Evolutionary conservation across 2,888 invertebrate species (phyloP).

Genomic region (Rugalucina vietnamica): DNA sequence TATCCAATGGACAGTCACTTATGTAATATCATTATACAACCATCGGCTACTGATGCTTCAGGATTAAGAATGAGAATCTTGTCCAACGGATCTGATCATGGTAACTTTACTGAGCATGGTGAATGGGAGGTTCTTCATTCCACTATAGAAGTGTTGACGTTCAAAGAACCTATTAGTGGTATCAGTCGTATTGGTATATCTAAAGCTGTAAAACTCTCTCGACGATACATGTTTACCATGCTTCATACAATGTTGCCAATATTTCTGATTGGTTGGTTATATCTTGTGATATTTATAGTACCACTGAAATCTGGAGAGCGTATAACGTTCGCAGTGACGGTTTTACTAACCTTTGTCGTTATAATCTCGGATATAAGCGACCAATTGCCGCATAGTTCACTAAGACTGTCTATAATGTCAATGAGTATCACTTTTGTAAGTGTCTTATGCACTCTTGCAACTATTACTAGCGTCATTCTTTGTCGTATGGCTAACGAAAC

Average conservation of each 20-base stretch:
- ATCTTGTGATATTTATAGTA: neutral
- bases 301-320: neutral
- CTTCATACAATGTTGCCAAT: neutral
- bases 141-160: neutral
- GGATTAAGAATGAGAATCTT: neutral
- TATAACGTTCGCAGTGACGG: neutral
- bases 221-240: neutral
- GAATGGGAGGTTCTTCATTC: neutral
- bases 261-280: neutral
- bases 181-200: neutral
- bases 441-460: neutral
- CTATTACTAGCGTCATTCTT: neutral
- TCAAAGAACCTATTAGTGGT: neutral
- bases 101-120: neutral
- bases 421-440: neutral
- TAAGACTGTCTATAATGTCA: neutral
- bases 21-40: neutral
- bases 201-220: neutral
- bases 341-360: neutral
- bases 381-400: neutral
- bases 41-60: neutral
- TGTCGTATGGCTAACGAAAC: constrained; percentile 1
- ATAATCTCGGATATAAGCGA: neutral
- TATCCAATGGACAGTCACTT: neutral
- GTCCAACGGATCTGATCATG: too few relatives aligned